Conservation (phyloP, 2,888 invertebrate genomes). For the Busseola fusca region DNA sequence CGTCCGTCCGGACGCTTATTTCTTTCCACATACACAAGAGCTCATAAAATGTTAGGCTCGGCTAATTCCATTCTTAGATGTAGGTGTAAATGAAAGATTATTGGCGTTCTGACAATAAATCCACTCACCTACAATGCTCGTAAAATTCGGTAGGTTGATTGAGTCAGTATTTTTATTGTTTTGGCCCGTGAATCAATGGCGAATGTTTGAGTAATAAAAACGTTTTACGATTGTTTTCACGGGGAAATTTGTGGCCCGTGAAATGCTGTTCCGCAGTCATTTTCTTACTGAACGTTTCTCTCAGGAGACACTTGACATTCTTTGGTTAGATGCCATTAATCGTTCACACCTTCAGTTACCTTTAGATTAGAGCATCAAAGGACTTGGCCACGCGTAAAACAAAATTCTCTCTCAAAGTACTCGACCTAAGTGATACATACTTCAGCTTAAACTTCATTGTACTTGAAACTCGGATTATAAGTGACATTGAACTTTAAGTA, state of each 20-base stretch:
- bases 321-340: constrained; percentile 72
- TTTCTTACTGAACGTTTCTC: constrained; percentile 79
- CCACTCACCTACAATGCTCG: constrained; percentile 83
- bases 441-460: constrained; percentile 36
- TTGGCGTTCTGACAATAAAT: constrained; percentile 82
- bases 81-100: constrained; percentile 85
- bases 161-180: constrained; percentile 89
- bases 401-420: constrained; percentile 44
- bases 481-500: constrained; percentile 55
- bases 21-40: constrained; percentile 36
- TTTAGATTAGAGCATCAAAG: constrained; percentile 48
- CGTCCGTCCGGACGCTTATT: constrained; percentile 26
- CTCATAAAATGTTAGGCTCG: constrained; percentile 57
- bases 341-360: constrained; percentile 56
- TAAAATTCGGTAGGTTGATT: constrained; percentile 87
- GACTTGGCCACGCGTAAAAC: constrained; percentile 43
- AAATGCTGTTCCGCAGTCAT: constrained; percentile 82
- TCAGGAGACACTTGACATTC: constrained; percentile 76
- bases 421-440: constrained; percentile 32
- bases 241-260: constrained; percentile 87
- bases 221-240: constrained; percentile 88
- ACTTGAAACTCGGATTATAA: constrained; percentile 48
- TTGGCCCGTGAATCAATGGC: constrained; percentile 87
- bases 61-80: constrained; percentile 68
- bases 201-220: constrained; percentile 88